Evolutionary conservation across 2,888 invertebrate genomes (phyloP), one percentile per base, ranked within the genome.

Genomic region (Omphaloscelis lunosa): DNA sequence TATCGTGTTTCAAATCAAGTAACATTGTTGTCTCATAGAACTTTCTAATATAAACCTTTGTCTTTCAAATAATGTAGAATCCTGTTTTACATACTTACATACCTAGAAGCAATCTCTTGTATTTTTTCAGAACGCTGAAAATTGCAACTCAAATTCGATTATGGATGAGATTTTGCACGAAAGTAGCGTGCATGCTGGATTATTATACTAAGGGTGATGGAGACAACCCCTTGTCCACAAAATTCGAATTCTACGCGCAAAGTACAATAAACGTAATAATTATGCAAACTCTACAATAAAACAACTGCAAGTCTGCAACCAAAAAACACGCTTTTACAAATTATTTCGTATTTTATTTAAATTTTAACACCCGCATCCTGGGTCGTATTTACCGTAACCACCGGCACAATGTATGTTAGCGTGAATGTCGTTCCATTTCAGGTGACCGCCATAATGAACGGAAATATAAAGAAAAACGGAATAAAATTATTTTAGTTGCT

Each of bases 291-390:
- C 8, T 6, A 67, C 6, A 62, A 79, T 48, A 53, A 79, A 53
- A 66, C 59, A 39, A 66, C 15, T 53, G 12, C n/a, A 79, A 27
- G 6, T 27, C n/a, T 39, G 51, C n/a, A n/a, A 51, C 61, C 59
- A 51, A 69, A 73, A 53, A 70, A 48, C 58, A 67, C 12, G 58
- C 15, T 59, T 74, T 48, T 39, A 58, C 51, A 67, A n/a, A 83
- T 82, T 79, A 82, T 79, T 73, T 67, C 41, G 70, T 48, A 58
- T 82, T 82, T 82, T 67, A 82, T 80, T 83, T 59, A 74, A 79
- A 79, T 83, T 67, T 83, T 59, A 74, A 82, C 79, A 79, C 79
- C 73, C 84, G 67, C 70, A 79, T 83, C 41, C 70, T 29, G 69
- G 23, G 34, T 53, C 39, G 12, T 48, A 70, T 79, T 48, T 63